These are phyloP conservation scores for Xiphorhynchus erythropygius DNA, from an alignment of 2,797 vertebrate genomes.

Conservation along the genomic window DNA sequence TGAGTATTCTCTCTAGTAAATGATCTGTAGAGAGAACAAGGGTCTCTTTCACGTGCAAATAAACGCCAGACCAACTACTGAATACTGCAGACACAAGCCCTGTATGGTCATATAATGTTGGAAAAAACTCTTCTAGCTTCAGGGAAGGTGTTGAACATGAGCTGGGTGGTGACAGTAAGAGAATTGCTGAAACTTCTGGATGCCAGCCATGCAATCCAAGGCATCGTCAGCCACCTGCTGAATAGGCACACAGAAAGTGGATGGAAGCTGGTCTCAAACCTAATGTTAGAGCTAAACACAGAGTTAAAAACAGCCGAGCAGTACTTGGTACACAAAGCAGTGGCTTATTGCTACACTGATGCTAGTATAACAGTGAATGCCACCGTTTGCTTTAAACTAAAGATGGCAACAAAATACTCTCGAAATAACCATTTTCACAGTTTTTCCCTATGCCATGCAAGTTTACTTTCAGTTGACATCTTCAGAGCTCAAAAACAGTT, in stretches of 20 bases:
- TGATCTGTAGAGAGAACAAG: neutral
- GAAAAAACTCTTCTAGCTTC: neutral
- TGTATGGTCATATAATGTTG: fast-evolving
- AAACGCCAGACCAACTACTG: neutral
- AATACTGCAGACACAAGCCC: neutral
- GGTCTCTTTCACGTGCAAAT: neutral
- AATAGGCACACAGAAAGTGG: fast-evolving
- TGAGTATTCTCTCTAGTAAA: neutral
- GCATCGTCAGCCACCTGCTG: neutral
- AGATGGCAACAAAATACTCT: neutral
- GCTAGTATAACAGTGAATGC: neutral
- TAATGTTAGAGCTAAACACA: neutral
- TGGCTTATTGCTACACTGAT: neutral
- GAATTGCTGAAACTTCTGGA: neutral
- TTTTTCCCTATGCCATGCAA: neutral
- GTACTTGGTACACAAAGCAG: neutral
- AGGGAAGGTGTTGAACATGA: neutral
- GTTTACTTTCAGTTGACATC: neutral
- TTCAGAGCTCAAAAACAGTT: neutral
- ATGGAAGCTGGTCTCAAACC: neutral
- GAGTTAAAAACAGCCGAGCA: neutral
- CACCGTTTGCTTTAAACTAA: neutral
- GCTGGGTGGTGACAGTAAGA: neutral
- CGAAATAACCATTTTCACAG: neutral
- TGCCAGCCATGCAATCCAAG: fast-evolving